phyloP scores from a whole-genome alignment of 1,140 invertebrate genomes.

The Calycopis cecrops region DNA sequence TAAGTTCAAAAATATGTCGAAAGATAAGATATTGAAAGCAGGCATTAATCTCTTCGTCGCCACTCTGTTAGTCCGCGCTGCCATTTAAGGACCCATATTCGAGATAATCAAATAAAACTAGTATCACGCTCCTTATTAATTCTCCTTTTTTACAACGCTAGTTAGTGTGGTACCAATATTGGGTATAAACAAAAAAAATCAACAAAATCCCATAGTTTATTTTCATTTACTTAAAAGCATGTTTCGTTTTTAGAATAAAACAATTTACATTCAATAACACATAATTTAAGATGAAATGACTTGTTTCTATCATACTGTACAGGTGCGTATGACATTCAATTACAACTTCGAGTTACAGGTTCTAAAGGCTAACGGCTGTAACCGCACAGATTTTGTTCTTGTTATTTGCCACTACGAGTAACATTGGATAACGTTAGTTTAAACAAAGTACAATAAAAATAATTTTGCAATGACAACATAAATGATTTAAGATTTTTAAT shows the following conservation, averaged over 20 bases:
- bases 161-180: no score
- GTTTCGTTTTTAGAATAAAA: conserved; percentile 69
- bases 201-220: conserved; percentile 71
- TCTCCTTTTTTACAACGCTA: no score
- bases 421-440: conserved; percentile 52
- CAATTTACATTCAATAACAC: conserved; percentile 71
- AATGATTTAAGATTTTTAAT: conserved; percentile 28
- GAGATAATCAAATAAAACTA: background rate
- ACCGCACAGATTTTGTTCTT: conserved; percentile 19
- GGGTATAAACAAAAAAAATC: conserved; percentile 43
- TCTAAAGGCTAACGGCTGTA: conserved; percentile 15
- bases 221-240: conserved; percentile 73
- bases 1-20: no score
- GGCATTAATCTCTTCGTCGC: no score
- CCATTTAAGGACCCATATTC: no score
- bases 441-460: conserved; percentile 36
- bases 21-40: no score
- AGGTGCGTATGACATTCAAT: conserved; percentile 24
- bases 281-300: conserved; percentile 71
- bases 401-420: conserved; percentile 44
- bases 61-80: no score
- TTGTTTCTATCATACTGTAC: conserved; percentile 59
- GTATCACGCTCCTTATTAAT: background rate
- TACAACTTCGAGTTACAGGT: conserved; percentile 27
- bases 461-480: conserved; percentile 23